Conservation (phyloP, 2,888 invertebrate species). For the Lasioglossum calceatum region DNA sequence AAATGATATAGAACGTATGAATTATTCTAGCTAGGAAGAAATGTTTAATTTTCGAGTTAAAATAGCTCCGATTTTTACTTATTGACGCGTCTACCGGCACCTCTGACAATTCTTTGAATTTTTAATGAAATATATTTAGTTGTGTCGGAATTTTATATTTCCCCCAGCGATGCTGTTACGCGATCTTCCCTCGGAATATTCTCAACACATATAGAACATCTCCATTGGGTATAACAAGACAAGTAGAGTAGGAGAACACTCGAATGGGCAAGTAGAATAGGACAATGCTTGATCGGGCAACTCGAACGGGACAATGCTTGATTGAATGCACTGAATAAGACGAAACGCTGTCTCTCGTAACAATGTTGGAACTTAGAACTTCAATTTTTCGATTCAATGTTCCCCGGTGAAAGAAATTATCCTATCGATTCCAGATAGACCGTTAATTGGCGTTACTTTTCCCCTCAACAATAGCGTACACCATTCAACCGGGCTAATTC, state of each 20-base stretch:
- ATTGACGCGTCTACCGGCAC: too few relatives aligned
- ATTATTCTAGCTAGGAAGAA: too few relatives aligned
- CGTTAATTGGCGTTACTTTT: neutral
- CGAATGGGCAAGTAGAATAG: slow-evolving; percentile 13
- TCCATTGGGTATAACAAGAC: neutral
- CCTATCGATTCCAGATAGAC: neutral
- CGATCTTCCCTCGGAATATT: neutral
- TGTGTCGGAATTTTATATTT: neutral
- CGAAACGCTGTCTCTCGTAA: too few relatives aligned
- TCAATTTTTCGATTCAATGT: neutral
- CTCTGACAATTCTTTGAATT: too few relatives aligned
- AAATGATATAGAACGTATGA: too few relatives aligned
- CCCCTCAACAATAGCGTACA: neutral
- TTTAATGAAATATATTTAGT: neutral
- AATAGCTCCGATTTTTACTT: too few relatives aligned
- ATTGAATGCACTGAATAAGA: slow-evolving; percentile 15
- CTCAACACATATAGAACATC: neutral
- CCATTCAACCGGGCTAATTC: neutral
- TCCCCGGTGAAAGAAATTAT: neutral
- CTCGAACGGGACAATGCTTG: neutral
- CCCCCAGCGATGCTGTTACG: neutral
- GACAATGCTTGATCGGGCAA: slow-evolving; percentile 3
- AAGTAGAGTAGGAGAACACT: neutral
- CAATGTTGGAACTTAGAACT: neutral
- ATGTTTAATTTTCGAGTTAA: too few relatives aligned